Conservation (phyloP, 2,888 invertebrate species). For the Belgica antarctica region DNA sequence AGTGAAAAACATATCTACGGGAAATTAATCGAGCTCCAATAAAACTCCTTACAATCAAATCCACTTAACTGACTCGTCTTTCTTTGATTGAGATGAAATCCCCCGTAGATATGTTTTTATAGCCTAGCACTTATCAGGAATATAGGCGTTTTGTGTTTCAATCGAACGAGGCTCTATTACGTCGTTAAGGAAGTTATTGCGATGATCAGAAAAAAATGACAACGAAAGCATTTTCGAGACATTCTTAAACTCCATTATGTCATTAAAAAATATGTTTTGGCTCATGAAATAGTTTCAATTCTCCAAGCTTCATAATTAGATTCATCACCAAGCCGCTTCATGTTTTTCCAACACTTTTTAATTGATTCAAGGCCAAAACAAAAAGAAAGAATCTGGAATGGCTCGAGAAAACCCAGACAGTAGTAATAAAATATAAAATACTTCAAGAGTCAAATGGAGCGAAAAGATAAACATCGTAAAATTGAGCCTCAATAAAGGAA, state of each 20-base stretch:
- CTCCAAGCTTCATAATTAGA: too few species aligned
- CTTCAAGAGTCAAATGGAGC: constrained; percentile 1
- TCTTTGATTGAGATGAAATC: too few species aligned
- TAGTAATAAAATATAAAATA: neutral
- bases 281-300: too few species aligned
- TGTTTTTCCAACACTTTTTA: constrained; percentile 1
- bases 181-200: too few species aligned
- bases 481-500: constrained; percentile 2
- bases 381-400: neutral
- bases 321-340: too few species aligned
- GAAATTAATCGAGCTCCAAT: constrained; percentile 18
- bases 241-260: too few species aligned
- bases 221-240: too few species aligned
- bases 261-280: too few species aligned
- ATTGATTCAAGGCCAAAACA: constrained; percentile 6
- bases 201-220: too few species aligned
- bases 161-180: too few species aligned
- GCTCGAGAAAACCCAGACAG: too few species aligned
- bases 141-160: neutral
- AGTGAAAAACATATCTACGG: constrained; percentile 15
- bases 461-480: neutral
- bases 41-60: constrained; percentile 2
- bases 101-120: neutral
- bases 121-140: neutral
- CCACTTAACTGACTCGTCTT: neutral